Base-by-base conservation (phyloP, 2,888 invertebrate genomes). In the Lysandra coridon region DNA sequence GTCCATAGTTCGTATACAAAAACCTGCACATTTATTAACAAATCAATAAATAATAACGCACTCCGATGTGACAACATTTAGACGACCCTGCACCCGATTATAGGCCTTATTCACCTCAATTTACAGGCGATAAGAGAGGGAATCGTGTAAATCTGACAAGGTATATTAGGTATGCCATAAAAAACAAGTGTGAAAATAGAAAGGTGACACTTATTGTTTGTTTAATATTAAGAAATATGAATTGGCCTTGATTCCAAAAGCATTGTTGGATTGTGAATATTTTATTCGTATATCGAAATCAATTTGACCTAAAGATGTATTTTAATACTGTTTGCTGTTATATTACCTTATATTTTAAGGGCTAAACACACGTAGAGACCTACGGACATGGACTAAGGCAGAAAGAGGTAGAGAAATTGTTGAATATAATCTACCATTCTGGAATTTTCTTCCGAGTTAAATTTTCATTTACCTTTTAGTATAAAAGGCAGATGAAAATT, bases 11-110 rank as follows among this genome's bases (percentile, higher is more conserved):
- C 81, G 82, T 81, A 84, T 84, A 86, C 86, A 89, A 86, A 85
- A 84, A 86, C 86, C 85, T 87, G 89, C 92, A 92, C 90, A 92
- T 91, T 91, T 90, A 91, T 92, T 92, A 91, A 90, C 92, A 88
- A 90, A 91, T 87, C 91, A 87, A 91, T 92, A 92, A 91, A 92
- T 90, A 88, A 90, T 88, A 86, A 82, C 83, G 83, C 82, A 83
- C 81, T 83, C 82, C 80, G 81, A 83, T 84, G 83, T 83, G 82
- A 83, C 83, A 80, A 79, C 76, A 62, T 79, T 83, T 82, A 79
- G 82, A 79, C 79, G 69, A 78, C 49, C 69, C 37, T 76, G 17
- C 78, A 82, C 23, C 80, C 82, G 62, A 83, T 69, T 81, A 77
- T 83, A 77, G 78, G 62, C 82, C 79, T 77, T 85, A 84, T 78